Base-by-base conservation (phyloP, 1,140 invertebrate genomes). In the Heliconius hermathena region DNA sequence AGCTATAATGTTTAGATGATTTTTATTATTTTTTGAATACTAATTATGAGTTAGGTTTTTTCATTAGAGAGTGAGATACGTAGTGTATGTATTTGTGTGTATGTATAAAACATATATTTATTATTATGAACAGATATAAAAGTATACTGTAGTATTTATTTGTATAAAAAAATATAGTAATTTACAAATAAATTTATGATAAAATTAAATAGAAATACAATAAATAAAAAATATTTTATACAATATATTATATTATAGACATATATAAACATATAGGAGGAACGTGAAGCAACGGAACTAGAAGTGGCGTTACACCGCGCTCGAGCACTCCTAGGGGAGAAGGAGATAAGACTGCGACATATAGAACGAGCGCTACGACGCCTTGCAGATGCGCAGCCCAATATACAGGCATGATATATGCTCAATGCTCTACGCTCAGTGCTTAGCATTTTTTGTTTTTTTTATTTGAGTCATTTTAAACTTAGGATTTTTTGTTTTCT, bases 231-330 rank as follows among this genome's bases (percentile, higher is more conserved):
- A 8, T 0, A n/a, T n/a, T 8, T n/a, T 8, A 54, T 54, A 54
- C 20, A 54, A 54, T 54, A 54, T 54, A 54, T 54, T 54, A 54
- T 60, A 29, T 5, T 71, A 71, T 57, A 22, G 22, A n/a, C 8
- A 9, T 57, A 57, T 9, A 57, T 22, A 57, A 57, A 57, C 9
- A 33, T 36, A 74, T 83, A 97, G 96, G 97, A 97, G 86, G 97
- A 97, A 91, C 96, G 97, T 79, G 97, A 97, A 80, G 91, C 97
- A 2, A 97, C 97, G 0, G 97, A 98, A 82, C 97, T 97, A 95
- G 97, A 98, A 89, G 97, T 97, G 57, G 97, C 96, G 76, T 88
- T 97, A 66, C 97, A 97, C 92, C 96, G 97, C 6, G 97, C 97
- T 1, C 95, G 96, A 20, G 97, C 97, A 22, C 90, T 97, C 38